These are phyloP conservation scores for Hartigia nigra DNA, from an alignment of 2,888 invertebrate genomes.

Conservation along the genomic window DNA sequence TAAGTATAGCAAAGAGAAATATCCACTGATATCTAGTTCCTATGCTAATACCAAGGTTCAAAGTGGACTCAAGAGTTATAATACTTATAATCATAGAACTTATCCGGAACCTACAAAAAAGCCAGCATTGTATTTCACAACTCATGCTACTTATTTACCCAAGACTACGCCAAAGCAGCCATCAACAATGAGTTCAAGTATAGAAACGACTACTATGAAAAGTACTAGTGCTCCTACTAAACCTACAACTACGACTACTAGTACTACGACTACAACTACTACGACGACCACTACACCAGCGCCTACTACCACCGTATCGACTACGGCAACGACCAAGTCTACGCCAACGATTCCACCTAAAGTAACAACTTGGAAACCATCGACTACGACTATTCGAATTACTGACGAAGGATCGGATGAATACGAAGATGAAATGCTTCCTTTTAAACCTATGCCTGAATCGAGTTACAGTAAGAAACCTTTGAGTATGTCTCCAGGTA, in stretches of 20 bases:
- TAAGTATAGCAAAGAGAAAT: slow-evolving; percentile 70
- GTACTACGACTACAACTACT: slow-evolving; percentile 29
- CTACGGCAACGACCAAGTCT: slow-evolving; percentile 44
- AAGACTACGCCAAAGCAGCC: slow-evolving; percentile 28
- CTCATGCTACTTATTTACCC: slow-evolving; percentile 23
- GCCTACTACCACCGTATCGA: slow-evolving; percentile 20
- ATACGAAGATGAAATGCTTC: slow-evolving; percentile 10
- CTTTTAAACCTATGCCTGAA: slow-evolving; percentile 30
- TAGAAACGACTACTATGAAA: slow-evolving; percentile 21
- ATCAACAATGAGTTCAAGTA: slow-evolving; percentile 32
- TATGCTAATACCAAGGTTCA: slow-evolving; percentile 80
- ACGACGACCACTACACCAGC: slow-evolving; percentile 31
- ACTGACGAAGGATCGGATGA: background rate
- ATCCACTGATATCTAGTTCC: slow-evolving; percentile 77
- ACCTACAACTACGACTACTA: slow-evolving; percentile 28
- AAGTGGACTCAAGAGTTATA: slow-evolving; percentile 66
- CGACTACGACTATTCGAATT: slow-evolving; percentile 26
- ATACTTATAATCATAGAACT: slow-evolving; percentile 58
- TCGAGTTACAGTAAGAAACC: slow-evolving; percentile 20
- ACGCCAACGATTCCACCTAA: slow-evolving; percentile 45
- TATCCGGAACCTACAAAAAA: slow-evolving; percentile 41
- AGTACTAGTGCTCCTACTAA: slow-evolving; percentile 21
- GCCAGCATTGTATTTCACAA: slow-evolving; percentile 39
- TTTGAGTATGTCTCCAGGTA: slow-evolving; percentile 25
- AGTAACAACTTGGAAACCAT: slow-evolving; percentile 63